Evolutionary conservation across 2,888 invertebrate genomes (phyloP).

Genomic region (Papilio elwesi): DNA sequence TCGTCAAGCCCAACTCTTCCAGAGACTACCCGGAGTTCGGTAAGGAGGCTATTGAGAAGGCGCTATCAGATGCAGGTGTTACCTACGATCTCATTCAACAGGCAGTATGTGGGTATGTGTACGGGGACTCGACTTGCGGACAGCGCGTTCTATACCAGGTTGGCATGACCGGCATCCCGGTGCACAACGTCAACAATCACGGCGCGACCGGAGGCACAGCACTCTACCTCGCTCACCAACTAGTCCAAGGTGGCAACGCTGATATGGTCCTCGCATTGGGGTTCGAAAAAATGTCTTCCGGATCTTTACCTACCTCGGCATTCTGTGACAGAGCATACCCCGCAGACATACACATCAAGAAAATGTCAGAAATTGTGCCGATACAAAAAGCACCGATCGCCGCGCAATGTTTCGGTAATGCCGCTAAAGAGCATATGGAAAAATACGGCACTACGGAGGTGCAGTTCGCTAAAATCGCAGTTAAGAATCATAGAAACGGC

Average conservation of each 20-base stretch:
- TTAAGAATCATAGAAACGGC: slow-evolving; percentile 98
- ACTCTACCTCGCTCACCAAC: slow-evolving; percentile 94
- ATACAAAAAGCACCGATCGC: slow-evolving; percentile 93
- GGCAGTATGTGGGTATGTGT: slow-evolving; percentile 96
- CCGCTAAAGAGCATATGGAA: slow-evolving; percentile 97
- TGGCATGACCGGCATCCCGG: slow-evolving; percentile 98
- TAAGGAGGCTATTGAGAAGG: slow-evolving; percentile 95
- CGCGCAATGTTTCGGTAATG: slow-evolving; percentile 98
- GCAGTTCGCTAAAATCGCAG: slow-evolving; percentile 98
- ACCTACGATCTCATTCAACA: slow-evolving; percentile 91
- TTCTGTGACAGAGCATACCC: slow-evolving; percentile 94
- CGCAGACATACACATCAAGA: slow-evolving; percentile 92
- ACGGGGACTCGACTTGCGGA: slow-evolving; percentile 97
- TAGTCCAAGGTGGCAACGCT: slow-evolving; percentile 94
- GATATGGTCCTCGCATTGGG: slow-evolving; percentile 97
- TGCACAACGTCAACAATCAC: slow-evolving; percentile 99
- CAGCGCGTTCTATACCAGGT: slow-evolving; percentile 97
- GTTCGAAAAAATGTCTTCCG: slow-evolving; percentile 99
- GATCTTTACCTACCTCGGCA: slow-evolving; percentile 90
- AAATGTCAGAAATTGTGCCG: slow-evolving; percentile 93
- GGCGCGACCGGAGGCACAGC: slow-evolving; percentile 99
- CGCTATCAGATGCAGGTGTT: slow-evolving; percentile 92
- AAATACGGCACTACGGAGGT: slow-evolving; percentile 96
- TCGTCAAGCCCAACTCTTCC: slow-evolving; percentile 95
- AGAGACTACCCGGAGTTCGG: slow-evolving; percentile 98